Base-by-base conservation (phyloP, 2,888 invertebrate species). In the Tribolium freemani region DNA sequence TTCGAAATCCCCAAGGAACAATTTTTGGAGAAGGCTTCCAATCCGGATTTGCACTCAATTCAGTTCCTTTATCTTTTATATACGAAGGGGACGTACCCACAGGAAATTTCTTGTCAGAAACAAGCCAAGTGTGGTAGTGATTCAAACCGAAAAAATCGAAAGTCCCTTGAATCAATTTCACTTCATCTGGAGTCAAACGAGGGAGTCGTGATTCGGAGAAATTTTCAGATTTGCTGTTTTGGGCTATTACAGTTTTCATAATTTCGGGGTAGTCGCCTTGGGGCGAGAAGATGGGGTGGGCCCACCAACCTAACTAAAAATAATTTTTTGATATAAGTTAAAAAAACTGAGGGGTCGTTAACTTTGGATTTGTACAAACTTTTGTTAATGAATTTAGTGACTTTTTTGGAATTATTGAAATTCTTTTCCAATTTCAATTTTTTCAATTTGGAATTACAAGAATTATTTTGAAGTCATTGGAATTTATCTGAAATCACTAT, bases 141-240 rank as follows among this genome's bases (percentile, higher is more conserved):
- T 93, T 93, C 3, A 93, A 77, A 0, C 92, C 93, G 30, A 93
- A 86, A 83, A 91, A 93, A 82, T 93, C 93, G 73, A 80, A 88
- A 74, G 88, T 88, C 80, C 88, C 90, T 80, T 79, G 79, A 48
- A 89, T 85, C 5, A 82, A 79, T 26, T 84, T 72, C 5, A 89
- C 83, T 86, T 89, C 88, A 8, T 84, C 75, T 8, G 76, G 46
- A 0, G 86, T 83, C 57, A 90, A 87, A 45, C 72, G 68, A 0
- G 89, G 90, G 20, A 90, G 80, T 69, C 88, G 82, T 0, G 89
- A 89, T 46, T 76, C 74, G 0, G 78, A 54, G 57, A 84, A 86
- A 4, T 88, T 88, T 78, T 90, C 87, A 1, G 77, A 58, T 21
- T 73, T 73, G 76, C 90, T 89, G 53, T 85, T 86, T 0, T 79